Evolutionary conservation across 2,888 invertebrate species (phyloP).

Genomic region (Altica lythri): DNA sequence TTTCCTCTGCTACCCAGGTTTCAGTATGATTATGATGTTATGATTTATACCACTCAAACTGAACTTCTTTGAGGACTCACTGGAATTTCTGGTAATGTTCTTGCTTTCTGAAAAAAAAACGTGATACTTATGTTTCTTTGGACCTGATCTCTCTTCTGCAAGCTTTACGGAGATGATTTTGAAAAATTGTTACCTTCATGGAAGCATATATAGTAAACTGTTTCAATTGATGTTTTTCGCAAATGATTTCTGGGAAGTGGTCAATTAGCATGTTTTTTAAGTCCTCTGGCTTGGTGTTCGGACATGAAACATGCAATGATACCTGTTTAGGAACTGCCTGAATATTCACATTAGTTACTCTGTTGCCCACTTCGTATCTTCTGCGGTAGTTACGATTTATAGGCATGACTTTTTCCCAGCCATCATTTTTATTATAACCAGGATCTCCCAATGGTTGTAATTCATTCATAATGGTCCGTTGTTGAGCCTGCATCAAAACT

Average conservation of each 20-base stretch:
- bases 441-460: too few species aligned
- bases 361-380: too few species aligned
- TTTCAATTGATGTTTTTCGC: constrained; percentile 8
- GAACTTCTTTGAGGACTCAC: too few species aligned
- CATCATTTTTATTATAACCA: too few species aligned
- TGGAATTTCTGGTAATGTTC: too few species aligned
- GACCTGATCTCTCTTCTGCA: constrained; percentile 13
- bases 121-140: constrained; percentile 3
- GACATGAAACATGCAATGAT: constrained; percentile 8
- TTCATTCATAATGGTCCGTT: too few species aligned
- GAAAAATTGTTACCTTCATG: constrained; percentile 16
- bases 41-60: too few species aligned
- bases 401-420: too few species aligned
- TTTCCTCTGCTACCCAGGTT: too few species aligned
- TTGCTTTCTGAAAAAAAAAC: constrained; percentile 5
- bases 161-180: constrained; percentile 3
- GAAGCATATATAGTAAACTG: constrained; percentile 2
- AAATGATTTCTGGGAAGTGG: constrained; percentile 8
- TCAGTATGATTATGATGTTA: too few species aligned
- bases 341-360: not conserved
- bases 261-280: not conserved
- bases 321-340: constrained; percentile 1
- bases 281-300: constrained; percentile 10
- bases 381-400: too few species aligned
- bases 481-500: too few species aligned